A percentile compares a stretch with the other conserved stretches of the same genome.
Conservation (phyloP, 2,888 invertebrate genomes). For the Noctua janthina region DNA sequence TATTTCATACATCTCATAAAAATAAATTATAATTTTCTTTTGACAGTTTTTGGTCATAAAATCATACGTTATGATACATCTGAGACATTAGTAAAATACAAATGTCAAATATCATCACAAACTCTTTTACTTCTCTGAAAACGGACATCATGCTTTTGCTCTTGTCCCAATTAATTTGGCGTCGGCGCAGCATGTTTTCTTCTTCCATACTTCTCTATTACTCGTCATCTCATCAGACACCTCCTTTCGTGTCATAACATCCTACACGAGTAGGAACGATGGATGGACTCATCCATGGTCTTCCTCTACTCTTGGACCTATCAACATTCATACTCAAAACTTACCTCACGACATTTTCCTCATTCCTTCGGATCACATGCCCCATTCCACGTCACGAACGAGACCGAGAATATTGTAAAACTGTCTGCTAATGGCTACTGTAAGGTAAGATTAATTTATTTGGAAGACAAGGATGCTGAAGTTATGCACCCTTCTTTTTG, state of each 20-base stretch:
- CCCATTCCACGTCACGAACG: background rate
- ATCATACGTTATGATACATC: background rate
- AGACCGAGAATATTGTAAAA: background rate
- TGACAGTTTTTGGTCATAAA: constrained; percentile 13
- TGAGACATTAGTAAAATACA: background rate
- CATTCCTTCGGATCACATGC: too few relatives aligned
- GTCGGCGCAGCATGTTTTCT: too few relatives aligned
- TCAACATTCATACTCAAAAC: too few relatives aligned
- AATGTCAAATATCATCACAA: background rate
- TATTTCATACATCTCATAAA: background rate
- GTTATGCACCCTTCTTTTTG: background rate
- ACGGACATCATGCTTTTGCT: too few relatives aligned
- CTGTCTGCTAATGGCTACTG: background rate
- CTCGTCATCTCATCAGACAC: too few relatives aligned
- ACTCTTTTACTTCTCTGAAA: background rate
- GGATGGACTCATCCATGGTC: too few relatives aligned
- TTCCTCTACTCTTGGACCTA: too few relatives aligned
- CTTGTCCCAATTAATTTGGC: too few relatives aligned
- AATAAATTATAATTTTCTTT: constrained; percentile 3
- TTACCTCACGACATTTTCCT: too few relatives aligned
- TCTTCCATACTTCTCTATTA: too few relatives aligned
- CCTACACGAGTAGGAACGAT: too few relatives aligned
- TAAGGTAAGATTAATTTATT: background rate
- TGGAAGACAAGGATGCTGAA: background rate
- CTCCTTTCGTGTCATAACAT: too few relatives aligned